Evolutionary conservation across 2,888 invertebrate species (phyloP).

Genomic region (Chrysina gloriosa): DNA sequence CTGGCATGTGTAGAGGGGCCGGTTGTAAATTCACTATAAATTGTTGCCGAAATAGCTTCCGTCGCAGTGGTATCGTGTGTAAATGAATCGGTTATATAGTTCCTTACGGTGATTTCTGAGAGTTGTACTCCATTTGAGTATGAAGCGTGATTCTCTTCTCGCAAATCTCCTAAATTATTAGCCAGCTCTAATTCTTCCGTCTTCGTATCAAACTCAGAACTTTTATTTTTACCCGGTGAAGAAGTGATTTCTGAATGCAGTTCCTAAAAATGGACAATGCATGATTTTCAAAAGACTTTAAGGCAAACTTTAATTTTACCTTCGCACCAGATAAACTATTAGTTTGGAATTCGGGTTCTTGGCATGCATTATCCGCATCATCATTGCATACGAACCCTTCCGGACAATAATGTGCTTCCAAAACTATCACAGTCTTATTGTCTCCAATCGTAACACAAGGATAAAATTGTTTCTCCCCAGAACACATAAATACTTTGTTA

Average conservation of each 20-base stretch:
- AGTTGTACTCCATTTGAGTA: background rate
- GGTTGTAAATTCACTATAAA: background rate
- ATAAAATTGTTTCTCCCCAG: conserved; percentile 66
- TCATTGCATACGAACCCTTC: conserved; percentile 44
- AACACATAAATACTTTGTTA: conserved; percentile 67
- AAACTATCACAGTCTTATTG: conserved; percentile 56
- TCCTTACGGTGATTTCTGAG: background rate
- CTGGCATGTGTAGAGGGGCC: background rate
- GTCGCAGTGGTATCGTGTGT: conserved; percentile 15
- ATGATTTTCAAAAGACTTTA: too few relatives aligned
- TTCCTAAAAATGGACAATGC: too few relatives aligned
- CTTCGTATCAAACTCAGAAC: too few relatives aligned
- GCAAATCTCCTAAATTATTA: too few relatives aligned
- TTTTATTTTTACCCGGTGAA: too few relatives aligned
- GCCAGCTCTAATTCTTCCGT: too few relatives aligned
- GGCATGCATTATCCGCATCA: conserved; percentile 42
- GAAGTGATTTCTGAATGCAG: too few relatives aligned
- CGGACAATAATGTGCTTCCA: conserved; percentile 51
- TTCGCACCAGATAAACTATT: too few relatives aligned
- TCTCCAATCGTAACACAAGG: conserved; percentile 66
- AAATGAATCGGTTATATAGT: background rate
- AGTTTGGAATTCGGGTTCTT: conserved; percentile 22
- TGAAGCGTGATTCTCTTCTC: too few relatives aligned
- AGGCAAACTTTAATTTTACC: too few relatives aligned
- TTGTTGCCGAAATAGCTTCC: background rate